Percentiles rank a stretch among this genome's conserved stretches.
These are phyloP conservation scores for Lasioglossum zephyrum DNA, from an alignment of 2,888 invertebrate species.

Conservation along the genomic window DNA sequence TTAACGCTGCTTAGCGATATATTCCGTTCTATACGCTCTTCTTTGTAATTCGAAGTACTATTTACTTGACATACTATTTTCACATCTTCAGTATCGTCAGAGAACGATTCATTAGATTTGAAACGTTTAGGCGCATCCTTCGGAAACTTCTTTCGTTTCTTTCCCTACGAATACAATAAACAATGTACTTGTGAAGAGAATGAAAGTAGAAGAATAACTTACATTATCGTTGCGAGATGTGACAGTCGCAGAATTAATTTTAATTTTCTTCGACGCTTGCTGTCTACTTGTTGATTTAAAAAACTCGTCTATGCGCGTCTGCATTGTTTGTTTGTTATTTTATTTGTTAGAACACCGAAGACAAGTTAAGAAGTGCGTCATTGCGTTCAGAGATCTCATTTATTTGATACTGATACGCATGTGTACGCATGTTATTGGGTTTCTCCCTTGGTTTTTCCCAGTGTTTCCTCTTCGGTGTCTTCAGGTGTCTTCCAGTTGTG, in stretches of 20 bases:
- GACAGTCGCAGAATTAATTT: neutral
- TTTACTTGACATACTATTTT: neutral
- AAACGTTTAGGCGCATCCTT: neutral
- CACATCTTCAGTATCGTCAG: neutral
- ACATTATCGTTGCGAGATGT: slow-evolving; percentile 18
- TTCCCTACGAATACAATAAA: slow-evolving; percentile 10
- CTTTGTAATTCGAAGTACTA: neutral
- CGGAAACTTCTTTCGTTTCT: neutral
- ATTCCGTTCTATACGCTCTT: neutral
- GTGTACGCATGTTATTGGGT: no score
- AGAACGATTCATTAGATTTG: neutral
- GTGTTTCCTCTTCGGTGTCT: no score
- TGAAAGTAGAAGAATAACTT: slow-evolving; percentile 22
- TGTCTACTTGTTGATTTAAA: slow-evolving; percentile 22
- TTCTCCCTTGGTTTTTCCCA: no score
- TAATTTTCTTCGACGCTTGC: neutral
- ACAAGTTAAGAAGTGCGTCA: neutral
- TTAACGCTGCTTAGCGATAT: neutral
- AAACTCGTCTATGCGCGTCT: slow-evolving; percentile 50
- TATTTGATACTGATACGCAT: no score
- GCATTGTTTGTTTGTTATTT: slow-evolving; percentile 30
- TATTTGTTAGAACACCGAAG: neutral
- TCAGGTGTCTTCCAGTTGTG: no score
- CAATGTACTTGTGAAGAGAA: neutral
- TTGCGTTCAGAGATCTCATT: neutral